Evolutionary conservation across 2,888 invertebrate species (phyloP).

Genomic region (Criorhina ranunculi): DNA sequence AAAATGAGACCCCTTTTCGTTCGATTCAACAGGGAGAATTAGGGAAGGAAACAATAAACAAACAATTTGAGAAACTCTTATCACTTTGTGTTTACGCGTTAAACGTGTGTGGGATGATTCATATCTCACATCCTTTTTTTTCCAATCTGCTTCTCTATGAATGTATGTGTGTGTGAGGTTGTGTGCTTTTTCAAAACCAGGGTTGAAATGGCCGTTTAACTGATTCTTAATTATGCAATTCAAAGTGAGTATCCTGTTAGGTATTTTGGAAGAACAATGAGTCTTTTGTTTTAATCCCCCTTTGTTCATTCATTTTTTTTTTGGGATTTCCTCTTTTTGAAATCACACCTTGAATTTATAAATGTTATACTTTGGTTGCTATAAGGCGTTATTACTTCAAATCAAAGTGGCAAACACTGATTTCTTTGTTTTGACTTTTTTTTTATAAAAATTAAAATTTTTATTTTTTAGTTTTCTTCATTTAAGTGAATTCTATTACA

Average conservation of each 20-base stretch:
- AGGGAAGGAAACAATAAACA: constrained; percentile 67
- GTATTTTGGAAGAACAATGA: constrained; percentile 63
- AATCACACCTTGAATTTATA: constrained; percentile 44
- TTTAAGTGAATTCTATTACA: too few relatives aligned
- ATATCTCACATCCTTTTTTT: constrained; percentile 59
- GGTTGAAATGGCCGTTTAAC: constrained; percentile 60
- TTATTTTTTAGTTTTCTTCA: too few relatives aligned
- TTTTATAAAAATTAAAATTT: too few relatives aligned
- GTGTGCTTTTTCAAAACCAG: constrained; percentile 21
- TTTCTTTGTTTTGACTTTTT: not conserved
- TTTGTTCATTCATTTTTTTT: constrained; percentile 19
- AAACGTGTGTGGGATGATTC: constrained; percentile 62
- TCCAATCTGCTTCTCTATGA: constrained; percentile 40
- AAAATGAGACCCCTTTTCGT: constrained; percentile 48
- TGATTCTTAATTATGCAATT: constrained; percentile 70
- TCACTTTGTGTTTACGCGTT: constrained; percentile 58
- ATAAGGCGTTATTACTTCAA: too few relatives aligned
- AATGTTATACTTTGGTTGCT: constrained; percentile 1
- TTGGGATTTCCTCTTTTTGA: constrained; percentile 14
- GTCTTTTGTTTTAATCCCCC: constrained; percentile 43
- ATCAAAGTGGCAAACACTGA: not conserved
- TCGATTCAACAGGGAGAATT: constrained; percentile 53
- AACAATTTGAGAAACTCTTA: constrained; percentile 67
- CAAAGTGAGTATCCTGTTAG: constrained; percentile 67
- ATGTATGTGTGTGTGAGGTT: constrained; percentile 28